Evolutionary conservation across 2,113 vertebrate species (phyloP).

Genomic region (Nothobranchius furzeri): DNA sequence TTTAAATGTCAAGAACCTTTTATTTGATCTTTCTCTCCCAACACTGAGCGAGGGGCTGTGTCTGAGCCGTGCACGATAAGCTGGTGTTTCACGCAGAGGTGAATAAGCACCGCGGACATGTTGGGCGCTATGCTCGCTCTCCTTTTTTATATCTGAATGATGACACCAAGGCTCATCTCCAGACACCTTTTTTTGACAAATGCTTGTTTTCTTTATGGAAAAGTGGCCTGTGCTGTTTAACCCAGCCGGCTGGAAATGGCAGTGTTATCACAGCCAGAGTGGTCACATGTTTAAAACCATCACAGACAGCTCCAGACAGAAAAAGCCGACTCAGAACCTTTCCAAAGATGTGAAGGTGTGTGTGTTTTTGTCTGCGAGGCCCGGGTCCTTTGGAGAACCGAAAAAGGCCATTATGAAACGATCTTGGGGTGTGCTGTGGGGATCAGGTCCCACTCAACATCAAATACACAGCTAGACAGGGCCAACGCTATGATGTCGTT

Average conservation of each 20-base stretch:
- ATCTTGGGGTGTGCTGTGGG: constrained; percentile 57
- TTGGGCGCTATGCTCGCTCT: constrained; percentile 29
- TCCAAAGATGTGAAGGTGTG: constrained; percentile 53
- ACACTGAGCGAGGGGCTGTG: constrained; percentile 44
- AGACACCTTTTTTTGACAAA: constrained; percentile 40
- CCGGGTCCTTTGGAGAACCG: constrained; percentile 72
- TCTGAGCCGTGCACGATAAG: constrained; percentile 64
- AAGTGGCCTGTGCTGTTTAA: constrained; percentile 35
- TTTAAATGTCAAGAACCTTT: constrained; percentile 73
- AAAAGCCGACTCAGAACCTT: constrained; percentile 42
- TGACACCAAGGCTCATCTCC: constrained; percentile 46
- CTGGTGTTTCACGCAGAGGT: constrained; percentile 57
- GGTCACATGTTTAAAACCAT: constrained; percentile 32
- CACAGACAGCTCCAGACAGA: constrained; percentile 44
- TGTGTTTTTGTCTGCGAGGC: constrained; percentile 39
- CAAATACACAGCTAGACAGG: constrained; percentile 64
- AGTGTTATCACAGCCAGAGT: constrained; percentile 36
- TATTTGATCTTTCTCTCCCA: constrained; percentile 63
- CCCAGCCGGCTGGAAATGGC: constrained; percentile 47
- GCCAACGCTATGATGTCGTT: constrained; percentile 78
- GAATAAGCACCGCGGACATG: constrained; percentile 55
- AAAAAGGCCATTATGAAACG: constrained; percentile 77
- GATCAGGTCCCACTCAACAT: constrained; percentile 71
- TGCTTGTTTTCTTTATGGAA: constrained; percentile 34
- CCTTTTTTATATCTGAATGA: constrained; percentile 42